phyloP scores from a whole-genome alignment of 2,797 vertebrate genomes.

The Mico argentatus region DNA sequence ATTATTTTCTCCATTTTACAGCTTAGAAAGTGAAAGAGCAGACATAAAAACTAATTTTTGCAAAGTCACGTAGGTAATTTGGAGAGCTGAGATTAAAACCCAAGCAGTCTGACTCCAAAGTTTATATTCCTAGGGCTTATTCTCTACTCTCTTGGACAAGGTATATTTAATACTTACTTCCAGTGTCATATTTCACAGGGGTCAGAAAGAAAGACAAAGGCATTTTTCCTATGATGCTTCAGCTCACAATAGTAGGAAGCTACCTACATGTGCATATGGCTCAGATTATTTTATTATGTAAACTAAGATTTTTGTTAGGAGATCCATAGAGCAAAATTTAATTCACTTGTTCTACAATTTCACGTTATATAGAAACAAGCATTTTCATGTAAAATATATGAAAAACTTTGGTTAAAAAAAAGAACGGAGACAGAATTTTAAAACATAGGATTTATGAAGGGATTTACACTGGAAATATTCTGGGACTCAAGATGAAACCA shows the following conservation, averaged over 20 bases:
- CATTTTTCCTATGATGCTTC: background rate
- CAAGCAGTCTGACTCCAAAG: background rate
- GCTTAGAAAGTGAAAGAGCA: background rate
- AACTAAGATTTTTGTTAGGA: background rate
- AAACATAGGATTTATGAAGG: background rate
- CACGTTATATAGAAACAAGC: background rate
- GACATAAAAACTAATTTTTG: background rate
- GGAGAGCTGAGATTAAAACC: background rate
- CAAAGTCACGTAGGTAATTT: background rate
- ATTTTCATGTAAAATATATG: background rate
- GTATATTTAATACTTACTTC: background rate
- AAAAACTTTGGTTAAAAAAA: background rate
- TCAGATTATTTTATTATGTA: background rate
- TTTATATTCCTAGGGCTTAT: background rate
- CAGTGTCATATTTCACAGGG: background rate
- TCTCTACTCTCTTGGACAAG: background rate
- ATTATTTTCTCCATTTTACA: background rate
- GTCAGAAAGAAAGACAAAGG: background rate
- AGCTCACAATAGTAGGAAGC: background rate
- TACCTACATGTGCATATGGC: background rate
- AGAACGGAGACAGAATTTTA: background rate
- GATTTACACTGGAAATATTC: background rate
- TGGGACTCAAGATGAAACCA: background rate
- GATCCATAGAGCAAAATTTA: background rate
- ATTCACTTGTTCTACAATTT: background rate